These are phyloP conservation scores for Chroicocephalus ridibundus DNA, from an alignment of 2,113 vertebrate genomes.

Conservation along the genomic window DNA sequence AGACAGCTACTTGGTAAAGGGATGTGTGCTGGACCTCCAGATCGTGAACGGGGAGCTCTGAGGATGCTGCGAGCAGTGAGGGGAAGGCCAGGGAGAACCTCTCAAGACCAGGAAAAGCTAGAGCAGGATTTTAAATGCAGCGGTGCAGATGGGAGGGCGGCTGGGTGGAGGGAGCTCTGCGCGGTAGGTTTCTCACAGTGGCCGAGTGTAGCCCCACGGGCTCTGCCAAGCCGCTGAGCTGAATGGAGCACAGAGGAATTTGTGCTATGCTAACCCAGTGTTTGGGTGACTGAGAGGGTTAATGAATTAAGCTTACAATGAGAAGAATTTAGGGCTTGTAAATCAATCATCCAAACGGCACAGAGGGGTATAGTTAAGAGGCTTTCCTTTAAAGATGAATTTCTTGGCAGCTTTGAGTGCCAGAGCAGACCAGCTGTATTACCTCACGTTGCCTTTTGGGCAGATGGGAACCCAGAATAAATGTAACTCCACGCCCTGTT, in stretches of 20 bases:
- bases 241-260: slow-evolving; percentile 32
- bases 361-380: slow-evolving; percentile 56
- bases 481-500: slow-evolving; percentile 32
- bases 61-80: not conserved
- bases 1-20: not conserved
- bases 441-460: slow-evolving; percentile 64
- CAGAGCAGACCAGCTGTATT: slow-evolving; percentile 62
- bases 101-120: not conserved
- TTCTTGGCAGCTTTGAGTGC: slow-evolving; percentile 62
- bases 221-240: not conserved
- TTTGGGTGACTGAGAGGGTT: slow-evolving; percentile 58
- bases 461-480: slow-evolving; percentile 58
- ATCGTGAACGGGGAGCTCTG: not conserved
- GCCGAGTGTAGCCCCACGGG: not conserved
- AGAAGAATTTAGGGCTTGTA: slow-evolving; percentile 61
- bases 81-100: not conserved
- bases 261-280: slow-evolving; percentile 41
- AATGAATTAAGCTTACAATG: slow-evolving; percentile 64
- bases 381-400: slow-evolving; percentile 62
- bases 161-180: not conserved
- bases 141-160: not conserved
- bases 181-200: not conserved
- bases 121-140: not conserved
- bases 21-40: not conserved
- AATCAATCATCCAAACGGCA: slow-evolving; percentile 52